Percentiles rank a stretch among this genome's conserved stretches.
Conservation (phyloP, 2,113 vertebrate species). For the Raja brachyura region DNA sequence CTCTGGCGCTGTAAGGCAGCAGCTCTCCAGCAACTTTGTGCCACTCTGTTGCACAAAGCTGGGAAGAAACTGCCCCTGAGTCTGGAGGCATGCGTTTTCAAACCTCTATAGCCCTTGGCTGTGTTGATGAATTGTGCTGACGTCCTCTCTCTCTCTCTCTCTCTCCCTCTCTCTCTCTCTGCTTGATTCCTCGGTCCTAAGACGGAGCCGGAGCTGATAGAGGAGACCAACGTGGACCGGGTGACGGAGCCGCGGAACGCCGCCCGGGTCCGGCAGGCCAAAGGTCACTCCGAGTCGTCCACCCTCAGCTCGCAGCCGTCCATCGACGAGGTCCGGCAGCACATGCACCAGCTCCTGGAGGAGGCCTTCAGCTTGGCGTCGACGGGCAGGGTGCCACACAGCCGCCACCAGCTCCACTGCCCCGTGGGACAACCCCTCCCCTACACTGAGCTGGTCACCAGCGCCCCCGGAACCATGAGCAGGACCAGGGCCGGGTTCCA, state of each 20-base stretch:
- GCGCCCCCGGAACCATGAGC: slow-evolving; percentile 84
- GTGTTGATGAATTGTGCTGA: no score
- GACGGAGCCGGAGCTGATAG: slow-evolving; percentile 94
- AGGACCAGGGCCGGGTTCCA: slow-evolving; percentile 71
- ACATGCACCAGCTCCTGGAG: slow-evolving; percentile 97
- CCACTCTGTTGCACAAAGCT: no score
- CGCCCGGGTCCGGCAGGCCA: slow-evolving; percentile 68
- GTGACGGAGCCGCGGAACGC: slow-evolving; percentile 68
- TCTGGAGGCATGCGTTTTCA: no score
- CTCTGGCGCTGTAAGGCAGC: no score
- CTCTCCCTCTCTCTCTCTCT: not conserved
- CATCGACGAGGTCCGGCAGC: slow-evolving; percentile 93
- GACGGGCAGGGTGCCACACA: slow-evolving; percentile 74
- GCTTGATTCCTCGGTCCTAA: slow-evolving; percentile 42
- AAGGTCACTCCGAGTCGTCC: slow-evolving; percentile 93
- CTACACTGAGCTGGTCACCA: slow-evolving; percentile 88
- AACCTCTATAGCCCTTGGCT: no score
- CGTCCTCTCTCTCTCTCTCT: no score
- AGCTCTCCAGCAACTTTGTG: no score
- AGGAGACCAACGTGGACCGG: slow-evolving; percentile 89
- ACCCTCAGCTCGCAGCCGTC: slow-evolving; percentile 97
- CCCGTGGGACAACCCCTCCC: slow-evolving; percentile 72
- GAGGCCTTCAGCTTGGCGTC: slow-evolving; percentile 96
- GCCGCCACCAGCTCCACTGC: slow-evolving; percentile 63
- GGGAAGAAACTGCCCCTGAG: no score